phyloP scores from a whole-genome alignment of 2,113 vertebrate genomes.

The Calidris pugnax region DNA sequence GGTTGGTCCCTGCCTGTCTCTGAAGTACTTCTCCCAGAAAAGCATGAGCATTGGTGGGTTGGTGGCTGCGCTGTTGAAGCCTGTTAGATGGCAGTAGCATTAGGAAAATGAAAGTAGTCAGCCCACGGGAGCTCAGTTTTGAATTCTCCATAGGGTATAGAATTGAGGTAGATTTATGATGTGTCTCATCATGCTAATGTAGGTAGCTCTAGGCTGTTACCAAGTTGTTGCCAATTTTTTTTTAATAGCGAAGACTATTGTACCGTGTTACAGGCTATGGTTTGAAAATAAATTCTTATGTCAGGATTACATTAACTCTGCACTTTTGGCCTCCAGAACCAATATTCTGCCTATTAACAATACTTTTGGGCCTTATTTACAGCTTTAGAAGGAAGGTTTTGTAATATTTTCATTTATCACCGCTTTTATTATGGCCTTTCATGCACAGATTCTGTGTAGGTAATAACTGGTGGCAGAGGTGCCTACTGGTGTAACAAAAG shows the following conservation, averaged over 20 bases:
- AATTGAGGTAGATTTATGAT: not conserved
- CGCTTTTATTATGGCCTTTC: not conserved
- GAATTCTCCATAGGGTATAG: not conserved
- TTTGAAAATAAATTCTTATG: not conserved
- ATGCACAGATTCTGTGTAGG: not conserved
- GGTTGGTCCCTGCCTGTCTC: conserved; percentile 17
- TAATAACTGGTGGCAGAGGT: not conserved
- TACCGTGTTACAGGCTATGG: not conserved
- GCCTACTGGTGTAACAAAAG: not conserved
- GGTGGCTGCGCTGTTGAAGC: not conserved
- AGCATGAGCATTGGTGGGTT: not conserved
- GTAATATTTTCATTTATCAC: not conserved
- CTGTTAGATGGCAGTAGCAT: conserved; percentile 25
- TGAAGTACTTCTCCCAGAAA: not conserved
- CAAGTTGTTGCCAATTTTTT: not conserved
- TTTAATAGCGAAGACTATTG: not conserved
- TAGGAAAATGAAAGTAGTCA: not conserved
- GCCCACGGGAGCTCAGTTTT: not conserved
- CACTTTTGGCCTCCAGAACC: not conserved
- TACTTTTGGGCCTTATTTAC: not conserved
- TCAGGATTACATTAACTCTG: not conserved
- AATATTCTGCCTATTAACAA: not conserved
- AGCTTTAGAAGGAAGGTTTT: not conserved
- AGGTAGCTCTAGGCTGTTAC: not conserved
- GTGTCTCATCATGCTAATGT: not conserved